Evolutionary conservation across 92 coral and sea anemone genomes (phyloP), one percentile per base, ranked within the genome.

Genomic region (Umimayanthus kanabou): DNA sequence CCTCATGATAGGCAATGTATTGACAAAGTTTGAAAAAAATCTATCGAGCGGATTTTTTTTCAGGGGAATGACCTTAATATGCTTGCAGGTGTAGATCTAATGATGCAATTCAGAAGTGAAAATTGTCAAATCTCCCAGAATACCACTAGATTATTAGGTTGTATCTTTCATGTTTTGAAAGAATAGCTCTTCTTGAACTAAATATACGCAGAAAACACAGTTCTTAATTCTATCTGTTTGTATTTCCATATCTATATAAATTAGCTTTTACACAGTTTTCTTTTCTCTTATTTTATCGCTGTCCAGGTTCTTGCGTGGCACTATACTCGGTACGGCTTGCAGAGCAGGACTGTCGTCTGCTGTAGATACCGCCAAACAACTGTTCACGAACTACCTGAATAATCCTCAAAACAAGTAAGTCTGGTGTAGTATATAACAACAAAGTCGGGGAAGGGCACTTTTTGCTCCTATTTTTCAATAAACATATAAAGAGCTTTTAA

Each of bases 301-400:
- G 22, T 71, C 42, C 84, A 96, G 98, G 82, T 94, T 90, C 79
- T 85, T 93, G 39, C 94, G 98, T 29, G 73, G 87, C 70, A 30
- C 92, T 16, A 88, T 96, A 33, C 85, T 93, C 4, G 23, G 95
- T 20, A 84, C 92, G 7, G 98, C 98, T 2, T 96, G 98, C 76
- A 80, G 91, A 40, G 90, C 92, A 22, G 98, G 98, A 9, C 90
- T 92, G 67, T 69, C 80, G 29, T 89, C 90, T 6, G 91, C 95
- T 28, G 79, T 76, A 30, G 58, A 72, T 50, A 89, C 88, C 53
- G 98, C 92, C 67, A 90, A 92, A 42, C 33, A 86, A 16, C 73
- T 94, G 64, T 95, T 95, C 82, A 76, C 71, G 42, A 91, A 89
- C 39, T 96, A 94, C 93, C 69, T 89, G 88, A 74, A 76, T 30